Evolutionary conservation across 2,888 invertebrate species (phyloP), one percentile per base, ranked within the genome.

Genomic region (Malacosoma neustria): DNA sequence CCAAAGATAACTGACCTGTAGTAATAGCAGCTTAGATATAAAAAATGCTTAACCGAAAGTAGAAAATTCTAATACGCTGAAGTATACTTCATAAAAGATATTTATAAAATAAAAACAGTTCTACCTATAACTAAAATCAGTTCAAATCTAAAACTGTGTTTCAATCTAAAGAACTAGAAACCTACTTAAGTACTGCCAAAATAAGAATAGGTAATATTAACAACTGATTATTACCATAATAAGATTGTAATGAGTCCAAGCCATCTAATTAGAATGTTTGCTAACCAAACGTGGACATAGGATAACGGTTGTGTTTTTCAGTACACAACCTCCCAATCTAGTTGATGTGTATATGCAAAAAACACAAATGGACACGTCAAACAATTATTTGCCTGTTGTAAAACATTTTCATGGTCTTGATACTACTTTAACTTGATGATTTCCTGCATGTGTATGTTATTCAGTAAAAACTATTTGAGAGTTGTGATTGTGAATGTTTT

Each of bases 281-380:
- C 41, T 42, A 52, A 51, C 47, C 49, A 48, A 51, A 56, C 66
- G 65, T 68, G 66, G 64, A 65, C 51, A 48, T 41, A 46, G 55
- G 53, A 56, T 79, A 81, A 76, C 81, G 76, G 79, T 72, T 61
- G 54, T 61, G 54, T 60, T 71, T 63, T 70, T 61, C 62, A 55
- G 49, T 49, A 63, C 58, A 63, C 56, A 54, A 51, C 51, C 54
- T 59, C 51, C 60, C 51, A 63, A 64, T 62, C 54, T 49, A 54
- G 58, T 47, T 22, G 22, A 22, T 22, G 22, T 4, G 22, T 22
- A 22, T 22, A 22, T 4, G 9, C 5, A 22, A 22, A 22, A 22
- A 7, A 7, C 9, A 9, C 22, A 22, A 22, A 5, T 22, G 22
- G 5, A 2, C 9, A 22, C 22, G 22, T 9, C 22, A 22, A 22